Evolutionary conservation across 2,113 vertebrate genomes (phyloP).

Genomic region (Sporophila hypoxantha): DNA sequence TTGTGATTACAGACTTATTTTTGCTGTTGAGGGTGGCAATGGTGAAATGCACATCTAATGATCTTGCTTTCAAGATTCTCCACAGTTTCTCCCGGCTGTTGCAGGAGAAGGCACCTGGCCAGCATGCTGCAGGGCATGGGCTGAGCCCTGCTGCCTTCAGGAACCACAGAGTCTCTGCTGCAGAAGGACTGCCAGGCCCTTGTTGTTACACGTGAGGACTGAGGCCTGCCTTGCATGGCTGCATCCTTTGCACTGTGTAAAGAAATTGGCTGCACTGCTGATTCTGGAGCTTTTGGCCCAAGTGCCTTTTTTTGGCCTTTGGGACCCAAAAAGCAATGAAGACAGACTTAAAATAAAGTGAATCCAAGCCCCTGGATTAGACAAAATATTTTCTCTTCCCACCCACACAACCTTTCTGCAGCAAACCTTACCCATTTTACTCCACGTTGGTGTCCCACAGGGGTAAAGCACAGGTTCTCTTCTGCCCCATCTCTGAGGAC

Average conservation of each 20-base stretch:
- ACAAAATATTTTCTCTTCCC: neutral
- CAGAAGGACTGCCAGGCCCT: neutral
- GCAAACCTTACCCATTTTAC: neutral
- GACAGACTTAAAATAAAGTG: neutral
- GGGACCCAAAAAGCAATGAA: neutral
- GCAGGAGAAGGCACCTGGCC: neutral
- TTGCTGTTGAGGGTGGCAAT: neutral
- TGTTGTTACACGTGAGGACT: neutral
- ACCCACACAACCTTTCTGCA: neutral
- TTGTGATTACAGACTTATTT: neutral
- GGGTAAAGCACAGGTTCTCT: neutral
- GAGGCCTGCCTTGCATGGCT: accelerated
- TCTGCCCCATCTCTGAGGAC: neutral
- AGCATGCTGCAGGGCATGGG: accelerated
- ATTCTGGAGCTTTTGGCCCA: neutral
- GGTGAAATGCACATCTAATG: neutral
- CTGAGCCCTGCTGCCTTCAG: neutral
- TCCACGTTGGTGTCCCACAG: neutral
- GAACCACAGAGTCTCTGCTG: neutral
- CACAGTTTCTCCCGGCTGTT: neutral
- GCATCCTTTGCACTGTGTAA: accelerated
- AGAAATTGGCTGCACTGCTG: neutral
- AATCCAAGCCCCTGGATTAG: neutral
- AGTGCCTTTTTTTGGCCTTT: neutral
- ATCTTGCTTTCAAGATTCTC: neutral